These are phyloP conservation scores for Phalacrocorax pelagicus DNA, from an alignment of 2,113 vertebrate species.

Conservation along the genomic window DNA sequence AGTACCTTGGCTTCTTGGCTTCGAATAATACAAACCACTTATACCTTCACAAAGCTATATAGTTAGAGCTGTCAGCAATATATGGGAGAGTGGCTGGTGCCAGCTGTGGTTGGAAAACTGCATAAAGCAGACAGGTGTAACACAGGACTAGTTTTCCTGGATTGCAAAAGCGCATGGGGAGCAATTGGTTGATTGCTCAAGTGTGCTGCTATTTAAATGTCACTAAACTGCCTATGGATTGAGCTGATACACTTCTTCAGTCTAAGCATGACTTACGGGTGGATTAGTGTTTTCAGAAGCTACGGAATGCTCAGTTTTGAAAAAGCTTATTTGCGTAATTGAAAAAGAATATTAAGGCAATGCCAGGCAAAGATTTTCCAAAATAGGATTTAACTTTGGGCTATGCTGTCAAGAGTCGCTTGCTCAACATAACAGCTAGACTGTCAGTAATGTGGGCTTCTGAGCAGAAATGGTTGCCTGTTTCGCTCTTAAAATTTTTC, in stretches of 20 bases:
- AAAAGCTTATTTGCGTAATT: background rate
- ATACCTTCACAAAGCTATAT: too few species aligned
- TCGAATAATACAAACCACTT: background rate
- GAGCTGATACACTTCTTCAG: background rate
- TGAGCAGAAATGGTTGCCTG: background rate
- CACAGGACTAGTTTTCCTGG: background rate
- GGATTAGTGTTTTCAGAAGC: background rate
- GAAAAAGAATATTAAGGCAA: background rate
- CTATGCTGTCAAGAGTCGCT: background rate
- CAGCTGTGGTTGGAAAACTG: background rate
- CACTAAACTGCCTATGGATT: background rate
- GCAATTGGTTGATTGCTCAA: fast-evolving
- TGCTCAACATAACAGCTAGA: background rate
- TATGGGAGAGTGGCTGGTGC: background rate
- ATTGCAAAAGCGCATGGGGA: background rate
- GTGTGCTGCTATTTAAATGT: background rate
- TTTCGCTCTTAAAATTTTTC: background rate
- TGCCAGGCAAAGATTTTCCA: background rate
- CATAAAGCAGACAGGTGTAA: background rate
- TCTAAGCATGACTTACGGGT: background rate
- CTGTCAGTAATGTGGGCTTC: background rate
- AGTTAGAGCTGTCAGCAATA: background rate
- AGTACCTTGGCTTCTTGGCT: background rate
- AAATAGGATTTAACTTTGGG: background rate
- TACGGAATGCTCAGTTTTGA: background rate